Evolutionary conservation across 2,797 vertebrate genomes (phyloP).

Genomic region (Taenioides sp.): DNA sequence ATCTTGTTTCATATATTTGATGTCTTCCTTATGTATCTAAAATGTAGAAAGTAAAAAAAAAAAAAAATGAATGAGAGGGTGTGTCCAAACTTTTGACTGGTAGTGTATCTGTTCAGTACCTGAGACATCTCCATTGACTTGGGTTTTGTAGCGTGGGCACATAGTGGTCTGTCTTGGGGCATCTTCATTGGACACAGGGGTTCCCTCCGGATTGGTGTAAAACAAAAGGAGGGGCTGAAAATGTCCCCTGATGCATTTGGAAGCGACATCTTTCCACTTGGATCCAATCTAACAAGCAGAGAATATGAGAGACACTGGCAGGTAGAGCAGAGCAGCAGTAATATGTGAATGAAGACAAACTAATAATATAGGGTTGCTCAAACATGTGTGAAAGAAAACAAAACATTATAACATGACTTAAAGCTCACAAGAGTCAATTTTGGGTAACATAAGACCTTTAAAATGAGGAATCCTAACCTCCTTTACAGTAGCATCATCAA

Average conservation of each 20-base stretch:
- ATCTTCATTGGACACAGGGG: slow-evolving; percentile 91
- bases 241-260: slow-evolving; percentile 93
- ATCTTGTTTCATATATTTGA: too few species aligned
- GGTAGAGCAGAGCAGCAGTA: slow-evolving; percentile 9
- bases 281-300: slow-evolving; percentile 84
- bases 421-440: too few species aligned
- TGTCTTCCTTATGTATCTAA: too few species aligned
- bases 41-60: too few species aligned
- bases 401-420: too few species aligned
- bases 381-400: too few species aligned
- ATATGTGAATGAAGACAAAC: not conserved
- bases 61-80: too few species aligned
- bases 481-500: slow-evolving; percentile 97
- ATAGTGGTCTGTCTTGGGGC: slow-evolving; percentile 89
- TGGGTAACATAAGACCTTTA: too few species aligned
- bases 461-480: slow-evolving; percentile 79
- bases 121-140: slow-evolving; percentile 78
- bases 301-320: slow-evolving; percentile 17
- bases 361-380: too few species aligned
- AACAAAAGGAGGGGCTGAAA: slow-evolving; percentile 95
- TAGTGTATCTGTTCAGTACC: slow-evolving; percentile 69
- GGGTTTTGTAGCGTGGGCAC: slow-evolving; percentile 87
- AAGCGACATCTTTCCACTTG: slow-evolving; percentile 97
- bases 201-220: slow-evolving; percentile 94
- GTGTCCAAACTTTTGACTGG: too few species aligned